Percentiles rank a stretch among this genome's conserved stretches.
Conservation (phyloP, 2,113 vertebrate species). For the Gallinago jamesoni region DNA sequence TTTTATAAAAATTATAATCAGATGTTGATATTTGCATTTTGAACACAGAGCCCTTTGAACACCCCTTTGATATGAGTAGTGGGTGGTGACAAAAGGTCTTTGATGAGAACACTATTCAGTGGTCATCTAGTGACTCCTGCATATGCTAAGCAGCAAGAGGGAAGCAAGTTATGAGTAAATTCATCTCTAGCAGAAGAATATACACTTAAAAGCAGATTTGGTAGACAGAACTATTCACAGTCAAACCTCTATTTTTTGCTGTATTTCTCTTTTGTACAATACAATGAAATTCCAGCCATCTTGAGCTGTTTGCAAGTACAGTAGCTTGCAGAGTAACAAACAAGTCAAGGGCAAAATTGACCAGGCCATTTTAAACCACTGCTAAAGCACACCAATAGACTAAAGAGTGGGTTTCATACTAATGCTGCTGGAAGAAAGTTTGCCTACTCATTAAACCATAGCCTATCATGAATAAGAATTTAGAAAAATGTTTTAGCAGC, state of each 20-base stretch:
- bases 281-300: neutral
- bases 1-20: neutral
- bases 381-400: neutral
- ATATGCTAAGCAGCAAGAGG: neutral
- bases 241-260: neutral
- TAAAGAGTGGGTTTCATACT: neutral
- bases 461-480: neutral
- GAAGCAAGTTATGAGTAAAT: neutral
- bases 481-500: neutral
- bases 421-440: neutral
- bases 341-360: neutral
- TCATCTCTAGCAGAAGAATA: neutral
- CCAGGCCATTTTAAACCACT: neutral
- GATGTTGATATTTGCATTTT: neutral
- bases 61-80: neutral
- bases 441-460: neutral
- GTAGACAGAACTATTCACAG: neutral
- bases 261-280: neutral
- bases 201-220: neutral
- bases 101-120: neutral
- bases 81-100: neutral
- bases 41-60: neutral
- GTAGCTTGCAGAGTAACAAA: neutral
- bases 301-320: neutral
- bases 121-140: neutral